Evolutionary conservation across 2,113 vertebrate species (phyloP), one percentile per base, ranked within the genome.

Genomic region (Haplochromis vanheusdeni): DNA sequence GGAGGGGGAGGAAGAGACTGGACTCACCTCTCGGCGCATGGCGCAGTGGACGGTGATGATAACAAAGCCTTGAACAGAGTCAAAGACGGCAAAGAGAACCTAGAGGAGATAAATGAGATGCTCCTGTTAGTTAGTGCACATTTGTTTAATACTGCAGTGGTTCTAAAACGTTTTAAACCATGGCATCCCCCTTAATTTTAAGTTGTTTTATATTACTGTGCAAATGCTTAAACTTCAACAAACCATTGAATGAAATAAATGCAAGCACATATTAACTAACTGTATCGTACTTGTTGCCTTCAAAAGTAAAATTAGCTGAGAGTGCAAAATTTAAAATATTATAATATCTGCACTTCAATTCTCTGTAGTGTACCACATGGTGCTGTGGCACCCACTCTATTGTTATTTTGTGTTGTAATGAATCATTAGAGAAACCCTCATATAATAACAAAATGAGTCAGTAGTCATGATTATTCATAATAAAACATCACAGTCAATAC

Each of bases 1-100:
- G 56, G 6, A n/a, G 5, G 40, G 13, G 40, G 12, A 40, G 40
- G 21, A 35, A 58, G 23, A 37, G 54, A 6, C 7, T 5, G 35
- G 23, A 91, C 97, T 95, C 89, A 99, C 99, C 98, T 99, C 99
- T 92, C 98, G 94, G 89, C 98, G 98, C 96, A 99, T 97, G 83
- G 98, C 98, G 85, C 99, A 99, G 93, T 99, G 99, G 13, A 99
- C 98, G 0, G 97, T 98, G 84, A 99, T 98, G 97, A 99, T 99
- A 96, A 99, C 98, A 49, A 98, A 98, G 91, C 99, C 99, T 93
- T 99, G 99, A 14, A 98, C 97, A 0, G 99, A 99, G 96, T 99
- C 98, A 86, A 98, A 98, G 92, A 98, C 97, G 2, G 98, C 97
- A 75, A 98, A 98, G 81, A 98, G 97, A 93, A 98, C 97, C 97